A percentile compares a stretch with the other conserved stretches of the same genome.
Evolutionary conservation across 2,797 vertebrate species (phyloP).

Genomic region (Zalophus californianus): DNA sequence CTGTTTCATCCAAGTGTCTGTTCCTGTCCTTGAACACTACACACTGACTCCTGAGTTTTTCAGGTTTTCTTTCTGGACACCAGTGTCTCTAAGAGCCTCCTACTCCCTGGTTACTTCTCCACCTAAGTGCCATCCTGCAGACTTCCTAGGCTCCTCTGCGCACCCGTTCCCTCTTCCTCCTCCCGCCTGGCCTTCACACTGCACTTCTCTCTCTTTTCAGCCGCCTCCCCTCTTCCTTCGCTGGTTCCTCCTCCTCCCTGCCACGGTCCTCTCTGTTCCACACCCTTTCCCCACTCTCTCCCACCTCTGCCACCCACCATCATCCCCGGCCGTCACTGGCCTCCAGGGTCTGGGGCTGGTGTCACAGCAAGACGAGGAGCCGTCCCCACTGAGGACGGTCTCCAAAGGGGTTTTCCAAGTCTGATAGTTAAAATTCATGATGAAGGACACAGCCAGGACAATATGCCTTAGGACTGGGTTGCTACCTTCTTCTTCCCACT

Average conservation of each 20-base stretch:
- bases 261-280: not conserved
- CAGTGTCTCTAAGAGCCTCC: not conserved
- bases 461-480: not conserved
- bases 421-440: not conserved
- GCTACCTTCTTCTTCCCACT: not conserved
- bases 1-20: not conserved
- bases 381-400: not conserved
- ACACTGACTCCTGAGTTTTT: not conserved
- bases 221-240: not conserved
- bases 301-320: not conserved
- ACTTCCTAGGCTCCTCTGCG: not conserved
- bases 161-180: not conserved
- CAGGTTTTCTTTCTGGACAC: not conserved
- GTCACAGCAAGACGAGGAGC: not conserved
- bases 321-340: not conserved
- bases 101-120: not conserved
- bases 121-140: accelerated
- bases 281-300: not conserved
- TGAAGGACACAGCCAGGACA: not conserved
- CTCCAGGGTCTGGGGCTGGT: not conserved
- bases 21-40: not conserved
- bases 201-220: not conserved
- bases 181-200: not conserved
- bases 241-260: not conserved
- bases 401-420: not conserved